Evolutionary conservation across 2,797 vertebrate species (phyloP).

Genomic region (Hapalemur alaotrensis): DNA sequence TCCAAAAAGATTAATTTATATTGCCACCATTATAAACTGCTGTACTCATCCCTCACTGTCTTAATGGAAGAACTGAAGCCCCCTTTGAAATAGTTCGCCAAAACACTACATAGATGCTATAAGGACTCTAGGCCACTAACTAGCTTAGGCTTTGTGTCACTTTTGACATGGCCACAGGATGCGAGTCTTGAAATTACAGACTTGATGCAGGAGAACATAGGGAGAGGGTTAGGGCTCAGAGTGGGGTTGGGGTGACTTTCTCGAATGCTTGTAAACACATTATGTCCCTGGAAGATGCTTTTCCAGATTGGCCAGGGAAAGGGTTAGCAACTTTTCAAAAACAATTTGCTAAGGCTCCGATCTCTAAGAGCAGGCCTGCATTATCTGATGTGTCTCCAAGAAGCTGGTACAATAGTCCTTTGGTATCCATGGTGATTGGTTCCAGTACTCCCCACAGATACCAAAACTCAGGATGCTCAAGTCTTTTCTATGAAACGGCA

Average conservation of each 20-base stretch:
- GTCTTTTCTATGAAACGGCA: neutral
- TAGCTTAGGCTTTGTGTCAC: neutral
- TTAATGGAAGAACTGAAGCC: neutral
- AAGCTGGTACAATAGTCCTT: neutral
- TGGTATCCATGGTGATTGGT: neutral
- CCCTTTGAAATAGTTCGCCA: neutral
- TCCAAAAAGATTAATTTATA: neutral
- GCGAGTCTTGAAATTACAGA: neutral
- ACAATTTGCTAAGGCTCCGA: neutral
- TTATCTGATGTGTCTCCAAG: neutral
- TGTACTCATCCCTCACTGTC: neutral
- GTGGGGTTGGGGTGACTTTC: neutral
- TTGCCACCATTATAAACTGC: neutral
- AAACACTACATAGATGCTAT: neutral
- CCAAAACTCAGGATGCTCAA: neutral
- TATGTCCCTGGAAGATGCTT: neutral
- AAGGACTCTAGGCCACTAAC: neutral
- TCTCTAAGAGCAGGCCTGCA: neutral
- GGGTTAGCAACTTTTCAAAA: neutral
- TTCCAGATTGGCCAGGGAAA: neutral
- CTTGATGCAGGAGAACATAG: neutral
- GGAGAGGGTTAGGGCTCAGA: neutral
- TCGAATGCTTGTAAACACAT: neutral
- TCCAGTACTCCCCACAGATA: neutral
- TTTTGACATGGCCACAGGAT: neutral